Percentiles rank a stretch among this genome's conserved stretches.
These are phyloP conservation scores for Pteronotus mesoamericanus DNA, from an alignment of 2,797 vertebrate genomes.

Conservation along the genomic window DNA sequence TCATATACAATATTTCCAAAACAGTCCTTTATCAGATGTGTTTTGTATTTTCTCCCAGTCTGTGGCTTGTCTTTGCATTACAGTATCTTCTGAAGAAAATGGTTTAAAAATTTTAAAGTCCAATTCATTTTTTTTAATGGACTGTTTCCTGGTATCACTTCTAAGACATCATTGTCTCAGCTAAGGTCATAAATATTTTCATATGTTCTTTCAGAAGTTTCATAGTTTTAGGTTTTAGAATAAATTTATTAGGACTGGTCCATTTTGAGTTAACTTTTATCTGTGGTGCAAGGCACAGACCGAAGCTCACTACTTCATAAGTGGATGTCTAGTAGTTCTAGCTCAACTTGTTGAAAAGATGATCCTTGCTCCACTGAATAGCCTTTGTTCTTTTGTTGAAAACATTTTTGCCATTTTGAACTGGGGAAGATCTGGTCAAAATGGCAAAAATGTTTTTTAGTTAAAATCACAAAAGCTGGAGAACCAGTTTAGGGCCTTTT, in stretches of 20 bases:
- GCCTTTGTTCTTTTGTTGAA: background rate
- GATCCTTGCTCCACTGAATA: background rate
- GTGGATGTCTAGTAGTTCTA: too few species aligned
- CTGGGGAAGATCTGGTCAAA: background rate
- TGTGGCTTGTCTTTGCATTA: background rate
- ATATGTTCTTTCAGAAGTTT: background rate
- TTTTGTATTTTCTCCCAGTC: background rate
- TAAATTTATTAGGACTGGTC: background rate
- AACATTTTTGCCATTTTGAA: background rate
- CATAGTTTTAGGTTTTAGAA: background rate
- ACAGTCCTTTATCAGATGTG: background rate
- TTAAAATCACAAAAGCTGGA: background rate
- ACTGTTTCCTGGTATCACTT: background rate
- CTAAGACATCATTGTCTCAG: background rate
- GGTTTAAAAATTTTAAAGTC: background rate
- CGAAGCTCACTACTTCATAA: background rate
- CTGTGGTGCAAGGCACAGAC: fast-evolving
- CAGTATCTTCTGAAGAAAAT: background rate
- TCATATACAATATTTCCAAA: background rate
- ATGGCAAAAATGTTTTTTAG: background rate
- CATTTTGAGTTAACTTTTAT: background rate
- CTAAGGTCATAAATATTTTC: background rate
- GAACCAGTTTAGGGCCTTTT: background rate
- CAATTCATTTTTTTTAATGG: background rate
- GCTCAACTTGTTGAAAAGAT: background rate